Evolutionary conservation across 1,140 invertebrate genomes (phyloP), one percentile per base, ranked within the genome.

Genomic region (Procambarus virginalis): DNA sequence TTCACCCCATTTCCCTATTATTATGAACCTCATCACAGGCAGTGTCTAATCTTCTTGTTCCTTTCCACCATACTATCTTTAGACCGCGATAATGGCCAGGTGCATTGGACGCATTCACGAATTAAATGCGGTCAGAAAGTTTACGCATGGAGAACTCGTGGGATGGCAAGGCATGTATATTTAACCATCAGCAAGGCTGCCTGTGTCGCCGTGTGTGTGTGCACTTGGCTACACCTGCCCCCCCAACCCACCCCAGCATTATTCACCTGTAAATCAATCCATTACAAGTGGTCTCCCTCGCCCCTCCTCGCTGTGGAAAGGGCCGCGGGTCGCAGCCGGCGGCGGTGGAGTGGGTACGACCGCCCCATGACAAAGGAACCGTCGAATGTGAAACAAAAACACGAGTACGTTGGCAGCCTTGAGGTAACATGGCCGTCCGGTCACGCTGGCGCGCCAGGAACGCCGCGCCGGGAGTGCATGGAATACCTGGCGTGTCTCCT

Each of bases 381-480:
- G 86, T 75, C 64, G 20, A 20, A 22, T 49, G 49, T 75, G 75
- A 75, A 89, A 55, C 82, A 89, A 89, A 89, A 89, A 83, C 73
- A 83, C 87, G 49, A 77, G 83, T 81, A 83, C 80, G 87, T 89
- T 89, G 87, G 87, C 87, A 89, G 87, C 87, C 87, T 75, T 89
- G 87, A 34, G 75, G 87, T 73, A 83, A 89, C 87, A 89, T 78
- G 87, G 87, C 87, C 70, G 87, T 76, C 87, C 81, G 87, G 87
- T 89, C 87, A 89, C 87, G 87, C 80, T 89, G 87, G 87, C 84
- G 84, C 87, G 87, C 87, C 73, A 78, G 87, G 87, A 89, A 89
- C 87, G 87, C 87, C n/a, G 75, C 80, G 80, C 22, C 82, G 80
- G 81, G 83, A 89, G 83, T 89, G 87, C 87, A 70, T 89, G 80